Evolutionary conservation across 2,888 invertebrate species (phyloP), one percentile per base, ranked within the genome.

Genomic region (Cryptophagus acutangulus): DNA sequence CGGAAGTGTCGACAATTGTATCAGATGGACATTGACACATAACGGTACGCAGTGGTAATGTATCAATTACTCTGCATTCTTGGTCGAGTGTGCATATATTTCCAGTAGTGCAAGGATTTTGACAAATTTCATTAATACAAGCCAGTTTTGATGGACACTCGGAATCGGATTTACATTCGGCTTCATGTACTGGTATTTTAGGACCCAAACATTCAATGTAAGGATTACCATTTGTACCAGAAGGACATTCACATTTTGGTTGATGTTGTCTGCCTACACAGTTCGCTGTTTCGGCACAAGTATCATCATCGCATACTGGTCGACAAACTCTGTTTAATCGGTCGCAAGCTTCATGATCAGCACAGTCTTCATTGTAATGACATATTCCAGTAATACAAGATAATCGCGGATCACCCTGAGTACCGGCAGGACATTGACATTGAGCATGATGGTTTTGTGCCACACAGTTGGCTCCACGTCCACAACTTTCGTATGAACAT

Each of bases 361-460:
- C 85, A 55, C 91, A 92, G 61, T 92, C 91, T 58, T 90, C 88
- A 61, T 91, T 89, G 66, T 87, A 89, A 58, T 88, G 88, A 54
- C 91, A 91, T 28, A 84, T 77, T 5, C 84, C 87, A 1, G 84
- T 79, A 41, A 91, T 83, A 61, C 93, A 93, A 13, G 87, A 82
- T 2, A 86, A 72, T 45, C 78, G 77, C 2, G 90, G 85, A 67
- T 88, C 84, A 28, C 91, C 91, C 69, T 87, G 89, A 3, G 85
- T 89, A 29, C 91, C 92, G 1, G 77, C 70, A 28, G 90, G 91
- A 65, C 92, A 93, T 41, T 78, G 76, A 58, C 93, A 93, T 43
- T 84, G 82, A 0, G 87, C 82, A 38, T 78, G 77, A 63, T 93
- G 92, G 26, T 81, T 81, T 47, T 81, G 76, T 0, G 82, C 82